Percentiles rank a stretch among this genome's conserved stretches.
phyloP scores from a whole-genome alignment of 2,888 invertebrate genomes.

The Pedicia rivosa region DNA sequence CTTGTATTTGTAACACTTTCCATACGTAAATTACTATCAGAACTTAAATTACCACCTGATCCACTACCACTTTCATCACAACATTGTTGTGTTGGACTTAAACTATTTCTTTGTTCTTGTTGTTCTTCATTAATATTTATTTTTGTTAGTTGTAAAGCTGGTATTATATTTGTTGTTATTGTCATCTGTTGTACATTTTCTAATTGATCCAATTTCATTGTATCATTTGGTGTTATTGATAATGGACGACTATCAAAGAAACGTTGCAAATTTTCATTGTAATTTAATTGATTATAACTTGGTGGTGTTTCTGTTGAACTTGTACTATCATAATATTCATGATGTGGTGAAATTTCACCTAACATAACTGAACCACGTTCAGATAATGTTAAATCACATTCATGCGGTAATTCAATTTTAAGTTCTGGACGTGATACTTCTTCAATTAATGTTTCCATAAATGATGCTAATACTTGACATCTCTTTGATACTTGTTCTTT shows the following conservation, averaged over 20 bases:
- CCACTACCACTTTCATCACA: conserved; percentile 40
- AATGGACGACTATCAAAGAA: conserved; percentile 51
- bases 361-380: conserved; percentile 69
- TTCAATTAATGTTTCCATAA: conserved; percentile 60
- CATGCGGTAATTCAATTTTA: conserved; percentile 40
- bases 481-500: conserved; percentile 50
- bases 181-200: conserved; percentile 9
- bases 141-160: no score
- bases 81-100: conserved; percentile 23
- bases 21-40: conserved; percentile 38
- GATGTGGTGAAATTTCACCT: conserved; percentile 72
- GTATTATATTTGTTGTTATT: conserved; percentile 1
- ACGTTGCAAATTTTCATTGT: conserved; percentile 61
- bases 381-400: conserved; percentile 36
- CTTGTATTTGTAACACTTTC: conserved; percentile 36
- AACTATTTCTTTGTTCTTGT: background rate
- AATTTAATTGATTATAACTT: conserved; percentile 74
- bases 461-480: conserved; percentile 53
- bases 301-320: conserved; percentile 64
- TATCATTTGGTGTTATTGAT: conserved; percentile 38
- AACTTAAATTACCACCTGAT: conserved; percentile 42
- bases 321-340: conserved; percentile 62
- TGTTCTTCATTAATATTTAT: background rate
- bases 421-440: conserved; percentile 44
- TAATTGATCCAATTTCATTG: conserved; percentile 26